These are phyloP conservation scores for Lithosia quadra DNA, from an alignment of 2,888 invertebrate species.

Conservation along the genomic window DNA sequence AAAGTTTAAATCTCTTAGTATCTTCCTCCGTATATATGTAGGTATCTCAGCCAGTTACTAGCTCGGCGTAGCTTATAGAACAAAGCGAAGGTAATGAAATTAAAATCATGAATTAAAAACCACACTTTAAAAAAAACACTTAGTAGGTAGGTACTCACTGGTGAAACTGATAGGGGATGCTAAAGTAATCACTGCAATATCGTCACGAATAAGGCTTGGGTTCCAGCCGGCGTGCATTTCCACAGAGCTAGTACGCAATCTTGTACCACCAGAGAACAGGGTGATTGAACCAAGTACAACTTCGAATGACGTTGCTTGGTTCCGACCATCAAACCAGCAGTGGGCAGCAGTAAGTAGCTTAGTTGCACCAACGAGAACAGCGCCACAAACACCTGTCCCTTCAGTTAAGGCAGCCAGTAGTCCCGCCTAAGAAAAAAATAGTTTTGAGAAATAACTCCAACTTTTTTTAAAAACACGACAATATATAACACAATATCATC, in stretches of 20 bases:
- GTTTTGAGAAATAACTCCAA: background rate
- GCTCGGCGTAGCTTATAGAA: too few species aligned
- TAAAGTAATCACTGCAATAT: background rate
- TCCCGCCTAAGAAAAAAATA: background rate
- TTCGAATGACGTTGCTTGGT: background rate
- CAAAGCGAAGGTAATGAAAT: too few species aligned
- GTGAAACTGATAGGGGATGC: background rate
- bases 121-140: too few species aligned
- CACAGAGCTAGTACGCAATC: background rate
- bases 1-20: too few species aligned
- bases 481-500: background rate
- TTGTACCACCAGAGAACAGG: conserved; percentile 14
- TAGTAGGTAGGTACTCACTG: background rate
- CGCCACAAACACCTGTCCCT: conserved; percentile 14
- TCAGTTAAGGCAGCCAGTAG: background rate
- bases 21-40: too few species aligned
- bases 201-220: conserved; percentile 11
- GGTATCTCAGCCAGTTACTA: too few species aligned
- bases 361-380: background rate
- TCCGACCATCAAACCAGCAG: conserved; percentile 20
- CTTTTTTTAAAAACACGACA: background rate
- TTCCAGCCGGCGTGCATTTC: conserved; percentile 11
- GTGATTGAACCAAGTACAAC: conserved; percentile 15
- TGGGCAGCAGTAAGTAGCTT: conserved; percentile 19
- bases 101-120: too few species aligned